Evolutionary conservation across 2,797 vertebrate species (phyloP), one percentile per base, ranked within the genome.

Genomic region (Schizopygopsis pylzovi): DNA sequence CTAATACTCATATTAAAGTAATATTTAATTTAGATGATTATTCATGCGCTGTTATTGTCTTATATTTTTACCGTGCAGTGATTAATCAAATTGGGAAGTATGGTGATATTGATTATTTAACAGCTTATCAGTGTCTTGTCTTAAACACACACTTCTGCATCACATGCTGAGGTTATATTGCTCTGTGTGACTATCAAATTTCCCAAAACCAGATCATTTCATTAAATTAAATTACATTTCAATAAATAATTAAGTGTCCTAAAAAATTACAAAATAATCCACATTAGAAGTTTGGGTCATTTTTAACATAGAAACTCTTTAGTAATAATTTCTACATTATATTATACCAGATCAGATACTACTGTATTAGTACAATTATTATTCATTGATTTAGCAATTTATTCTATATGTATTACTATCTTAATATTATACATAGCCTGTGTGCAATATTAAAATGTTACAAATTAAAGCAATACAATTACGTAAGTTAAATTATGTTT

Each of bases 131-230:
- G 54, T 1, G 2, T 56, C 54, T 56, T 61, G 59, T 15, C 33
- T 67, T 67, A 67, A 37, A 68, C 65, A 20, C 65, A 63, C 4
- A 41, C 18, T 20, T 43, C 63, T 76, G 49, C 49, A 63, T 28
- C 20, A 61, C 13, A 39, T 67, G 61, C 49, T 71, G 75, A 71
- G 63, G 6, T 67, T 85, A 85, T 79, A 80, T 78, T 79, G 49
- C 16, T 12, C 33, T n/a, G 20, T 75, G 56, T 77, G 7, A 81
- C 3, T 52, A 63, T 72, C 72, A 73, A 13, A 61, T 70, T 73
- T 73, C 41, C 68, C 37, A 25, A 18, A 20, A 85, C 1, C 13
- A 59, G 6, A 61, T 8, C 25, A 45, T 65, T 65, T 65, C 15
- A 33, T 33, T 33, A 1, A 65, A 16, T 33, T 65, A 1, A 16